Conservation (phyloP, 2,888 invertebrate species). For the Alviniconcha strummeri region DNA sequence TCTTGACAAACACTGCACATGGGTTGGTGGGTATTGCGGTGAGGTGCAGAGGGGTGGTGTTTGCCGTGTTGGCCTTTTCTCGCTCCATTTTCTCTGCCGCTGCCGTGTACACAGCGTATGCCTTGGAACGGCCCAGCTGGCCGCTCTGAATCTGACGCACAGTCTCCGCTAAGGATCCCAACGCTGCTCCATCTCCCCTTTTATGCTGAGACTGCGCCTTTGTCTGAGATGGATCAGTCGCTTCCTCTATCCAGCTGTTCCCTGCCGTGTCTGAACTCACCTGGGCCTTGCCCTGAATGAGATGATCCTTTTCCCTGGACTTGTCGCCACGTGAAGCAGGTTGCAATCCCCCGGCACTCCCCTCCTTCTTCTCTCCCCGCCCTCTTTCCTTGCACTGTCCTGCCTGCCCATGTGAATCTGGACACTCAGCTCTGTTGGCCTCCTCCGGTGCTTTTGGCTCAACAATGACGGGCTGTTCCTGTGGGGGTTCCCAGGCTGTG, state of each 20-base stretch:
- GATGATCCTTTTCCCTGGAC: not conserved
- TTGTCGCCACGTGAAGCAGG: not conserved
- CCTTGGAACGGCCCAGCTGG: constrained; percentile 55
- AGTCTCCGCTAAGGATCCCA: constrained; percentile 21
- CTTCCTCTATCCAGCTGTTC: too few relatives aligned
- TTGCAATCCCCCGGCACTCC: too few relatives aligned
- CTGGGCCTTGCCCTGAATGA: too few relatives aligned
- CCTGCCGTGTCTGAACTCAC: too few relatives aligned
- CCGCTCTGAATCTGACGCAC: constrained; percentile 50
- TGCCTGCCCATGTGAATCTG: too few relatives aligned
- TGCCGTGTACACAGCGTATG: constrained; percentile 58
- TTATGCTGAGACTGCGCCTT: too few relatives aligned
- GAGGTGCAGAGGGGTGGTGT: constrained; percentile 47
- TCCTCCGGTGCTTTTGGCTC: constrained; percentile 11
- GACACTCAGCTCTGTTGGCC: not conserved
- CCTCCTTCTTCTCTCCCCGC: too few relatives aligned
- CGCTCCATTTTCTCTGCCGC: constrained; percentile 53
- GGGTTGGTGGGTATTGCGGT: constrained; percentile 53
- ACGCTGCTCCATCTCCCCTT: too few relatives aligned
- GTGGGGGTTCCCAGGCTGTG: not conserved
- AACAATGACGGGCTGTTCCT: not conserved
- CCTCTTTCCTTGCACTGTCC: too few relatives aligned
- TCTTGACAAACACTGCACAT: constrained; percentile 54
- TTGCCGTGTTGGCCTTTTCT: constrained; percentile 44
- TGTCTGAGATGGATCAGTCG: too few relatives aligned